These are phyloP conservation scores for Gymnoscelis rufifasciata DNA, from an alignment of 2,888 invertebrate genomes.

Conservation along the genomic window DNA sequence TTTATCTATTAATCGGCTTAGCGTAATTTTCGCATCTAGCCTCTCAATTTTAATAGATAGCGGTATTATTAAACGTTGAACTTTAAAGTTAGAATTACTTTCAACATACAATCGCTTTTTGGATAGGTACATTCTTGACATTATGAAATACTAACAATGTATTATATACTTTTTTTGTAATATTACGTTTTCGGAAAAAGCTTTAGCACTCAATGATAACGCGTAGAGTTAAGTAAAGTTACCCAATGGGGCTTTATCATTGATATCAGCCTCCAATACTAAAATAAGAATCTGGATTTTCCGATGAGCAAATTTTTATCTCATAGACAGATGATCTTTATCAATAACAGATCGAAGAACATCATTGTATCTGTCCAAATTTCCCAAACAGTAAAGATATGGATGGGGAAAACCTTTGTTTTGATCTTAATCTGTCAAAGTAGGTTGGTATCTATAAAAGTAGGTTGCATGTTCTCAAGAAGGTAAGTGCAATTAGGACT, in stretches of 20 bases:
- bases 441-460: background rate
- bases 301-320: background rate
- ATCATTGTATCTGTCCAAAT: background rate
- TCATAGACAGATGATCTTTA: background rate
- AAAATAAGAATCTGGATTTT: background rate
- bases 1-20: conserved; percentile 25
- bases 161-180: too few relatives aligned
- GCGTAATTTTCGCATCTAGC: conserved; percentile 20
- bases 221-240: too few relatives aligned
- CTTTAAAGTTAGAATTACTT: too few relatives aligned
- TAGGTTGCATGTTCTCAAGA: background rate
- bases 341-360: conserved; percentile 8
- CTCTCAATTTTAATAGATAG: conserved; percentile 9
- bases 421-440: background rate
- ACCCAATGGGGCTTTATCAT: too few relatives aligned
- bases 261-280: background rate
- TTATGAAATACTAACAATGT: too few relatives aligned
- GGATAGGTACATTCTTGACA: too few relatives aligned
- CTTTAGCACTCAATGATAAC: too few relatives aligned
- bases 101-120: too few relatives aligned
- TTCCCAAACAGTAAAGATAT: background rate
- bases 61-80: conserved; percentile 1
- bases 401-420: background rate
- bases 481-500: conserved; percentile 20
- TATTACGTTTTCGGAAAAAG: too few relatives aligned